Percentiles rank a stretch among this genome's conserved stretches.
phyloP scores from a whole-genome alignment of 2,888 invertebrate species.

The Drosophila nr. perissopoda region DNA sequence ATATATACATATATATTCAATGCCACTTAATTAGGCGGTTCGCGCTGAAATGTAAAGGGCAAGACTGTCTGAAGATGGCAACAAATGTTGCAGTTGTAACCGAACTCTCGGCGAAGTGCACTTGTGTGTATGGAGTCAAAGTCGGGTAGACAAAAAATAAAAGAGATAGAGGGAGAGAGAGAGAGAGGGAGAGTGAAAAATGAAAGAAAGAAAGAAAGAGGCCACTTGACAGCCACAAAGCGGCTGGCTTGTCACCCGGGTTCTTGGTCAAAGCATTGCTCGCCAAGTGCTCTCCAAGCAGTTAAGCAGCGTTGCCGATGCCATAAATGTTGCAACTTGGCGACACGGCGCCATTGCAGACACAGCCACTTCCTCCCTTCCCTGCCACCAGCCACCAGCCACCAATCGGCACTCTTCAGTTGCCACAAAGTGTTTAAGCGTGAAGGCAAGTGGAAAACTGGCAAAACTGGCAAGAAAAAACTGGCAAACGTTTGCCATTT shows the following conservation, averaged over 20 bases:
- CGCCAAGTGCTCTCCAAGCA: conserved; percentile 74
- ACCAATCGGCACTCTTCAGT: conserved; percentile 5
- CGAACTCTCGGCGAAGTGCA: conserved; percentile 54
- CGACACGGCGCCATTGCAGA: conserved; percentile 41
- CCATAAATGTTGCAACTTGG: conserved; percentile 73
- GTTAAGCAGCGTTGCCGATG: conserved; percentile 70
- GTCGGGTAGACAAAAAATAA: conserved; percentile 51
- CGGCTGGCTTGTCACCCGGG: conserved; percentile 77
- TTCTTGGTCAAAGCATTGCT: conserved; percentile 76
- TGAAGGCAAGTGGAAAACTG: conserved; percentile 54
- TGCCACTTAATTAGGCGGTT: conserved; percentile 6
- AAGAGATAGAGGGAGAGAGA: not conserved
- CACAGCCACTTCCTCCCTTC: conserved; percentile 2
- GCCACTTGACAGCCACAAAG: conserved; percentile 78
- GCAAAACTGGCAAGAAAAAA: conserved; percentile 16
- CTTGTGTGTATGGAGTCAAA: conserved; percentile 68
- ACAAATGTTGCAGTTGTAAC: conserved; percentile 45
- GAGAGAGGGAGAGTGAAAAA: not conserved
- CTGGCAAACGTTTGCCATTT: conserved; percentile 65
- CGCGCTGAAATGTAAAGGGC: not conserved
- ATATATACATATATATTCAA: not conserved
- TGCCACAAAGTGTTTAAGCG: conserved; percentile 58
- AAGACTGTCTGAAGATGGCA: conserved; percentile 5
- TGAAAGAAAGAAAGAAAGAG: conserved; percentile 14
- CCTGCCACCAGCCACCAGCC: not conserved